phyloP scores from a whole-genome alignment of 2,888 invertebrate species.

The Drosophila paracracens region DNA sequence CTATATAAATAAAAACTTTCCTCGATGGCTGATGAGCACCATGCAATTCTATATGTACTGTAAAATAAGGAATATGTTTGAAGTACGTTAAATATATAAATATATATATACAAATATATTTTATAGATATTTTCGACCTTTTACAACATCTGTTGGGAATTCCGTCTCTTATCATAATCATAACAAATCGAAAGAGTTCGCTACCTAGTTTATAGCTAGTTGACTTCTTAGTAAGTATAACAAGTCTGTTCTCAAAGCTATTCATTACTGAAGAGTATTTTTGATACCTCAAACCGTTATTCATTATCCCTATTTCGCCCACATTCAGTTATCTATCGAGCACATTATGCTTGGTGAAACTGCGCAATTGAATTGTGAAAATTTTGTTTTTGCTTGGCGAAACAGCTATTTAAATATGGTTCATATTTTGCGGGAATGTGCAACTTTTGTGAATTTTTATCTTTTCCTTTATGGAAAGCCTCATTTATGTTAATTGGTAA shows the following conservation, averaged over 20 bases:
- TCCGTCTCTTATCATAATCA: neutral
- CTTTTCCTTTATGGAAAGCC: neutral
- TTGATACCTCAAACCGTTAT: neutral
- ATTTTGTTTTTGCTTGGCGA: neutral
- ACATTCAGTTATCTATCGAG: neutral
- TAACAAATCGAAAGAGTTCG: neutral
- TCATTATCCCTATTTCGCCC: neutral
- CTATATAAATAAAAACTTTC: neutral
- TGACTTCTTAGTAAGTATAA: neutral
- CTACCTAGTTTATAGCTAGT: neutral
- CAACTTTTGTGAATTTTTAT: neutral
- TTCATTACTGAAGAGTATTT: neutral
- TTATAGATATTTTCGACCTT: neutral
- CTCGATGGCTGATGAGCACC: neutral
- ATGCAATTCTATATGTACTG: neutral
- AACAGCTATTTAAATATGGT: neutral
- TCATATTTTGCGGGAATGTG: neutral
- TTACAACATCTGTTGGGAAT: too few species aligned
- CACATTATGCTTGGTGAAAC: neutral
- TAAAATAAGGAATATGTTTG: neutral
- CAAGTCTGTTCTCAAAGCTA: neutral
- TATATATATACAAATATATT: neutral
- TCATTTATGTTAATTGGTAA: neutral
- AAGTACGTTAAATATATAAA: neutral
- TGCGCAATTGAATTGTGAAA: neutral